These are phyloP conservation scores for Dryadula phaetusa DNA, from an alignment of 2,888 invertebrate species.

Conservation along the genomic window DNA sequence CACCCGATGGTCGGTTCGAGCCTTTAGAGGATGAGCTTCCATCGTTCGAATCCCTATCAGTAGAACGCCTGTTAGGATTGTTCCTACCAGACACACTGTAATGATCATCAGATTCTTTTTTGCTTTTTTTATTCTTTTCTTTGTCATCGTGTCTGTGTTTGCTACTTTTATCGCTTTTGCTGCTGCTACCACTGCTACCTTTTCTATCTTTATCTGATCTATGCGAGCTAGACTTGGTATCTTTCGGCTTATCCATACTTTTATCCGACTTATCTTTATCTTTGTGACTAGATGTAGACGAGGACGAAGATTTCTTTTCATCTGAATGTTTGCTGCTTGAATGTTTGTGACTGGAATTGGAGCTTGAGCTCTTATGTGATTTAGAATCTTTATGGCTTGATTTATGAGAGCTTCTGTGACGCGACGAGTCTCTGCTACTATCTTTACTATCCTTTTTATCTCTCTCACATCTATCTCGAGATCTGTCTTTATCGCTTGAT, in stretches of 20 bases:
- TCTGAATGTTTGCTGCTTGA: conserved; percentile 70
- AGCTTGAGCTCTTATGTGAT: conserved; percentile 53
- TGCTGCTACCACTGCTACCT: conserved; percentile 56
- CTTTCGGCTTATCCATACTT: conserved; percentile 63
- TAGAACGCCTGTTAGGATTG: conserved; percentile 87
- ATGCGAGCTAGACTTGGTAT: conserved; percentile 68
- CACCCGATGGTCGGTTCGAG: conserved; percentile 64
- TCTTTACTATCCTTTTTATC: conserved; percentile 65
- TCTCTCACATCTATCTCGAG: conserved; percentile 66
- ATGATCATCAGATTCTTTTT: conserved; percentile 88
- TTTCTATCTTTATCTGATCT: conserved; percentile 77
- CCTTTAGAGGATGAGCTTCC: conserved; percentile 84
- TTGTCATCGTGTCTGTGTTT: conserved; percentile 76
- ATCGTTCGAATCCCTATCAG: conserved; percentile 92
- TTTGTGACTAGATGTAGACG: conserved; percentile 64
- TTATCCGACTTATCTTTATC: conserved; percentile 70
- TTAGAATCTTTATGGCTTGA: conserved; percentile 67
- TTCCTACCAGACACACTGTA: conserved; percentile 87
- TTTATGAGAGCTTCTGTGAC: conserved; percentile 71
- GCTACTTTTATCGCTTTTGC: conserved; percentile 39
- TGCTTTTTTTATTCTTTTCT: conserved; percentile 74
- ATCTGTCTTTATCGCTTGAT: conserved; percentile 65
- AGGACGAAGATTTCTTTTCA: conserved; percentile 67
- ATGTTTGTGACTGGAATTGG: conserved; percentile 53
- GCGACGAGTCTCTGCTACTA: conserved; percentile 72